These are phyloP conservation scores for Atherinomorus stipes DNA, from an alignment of 2,113 vertebrate genomes.

Conservation along the genomic window DNA sequence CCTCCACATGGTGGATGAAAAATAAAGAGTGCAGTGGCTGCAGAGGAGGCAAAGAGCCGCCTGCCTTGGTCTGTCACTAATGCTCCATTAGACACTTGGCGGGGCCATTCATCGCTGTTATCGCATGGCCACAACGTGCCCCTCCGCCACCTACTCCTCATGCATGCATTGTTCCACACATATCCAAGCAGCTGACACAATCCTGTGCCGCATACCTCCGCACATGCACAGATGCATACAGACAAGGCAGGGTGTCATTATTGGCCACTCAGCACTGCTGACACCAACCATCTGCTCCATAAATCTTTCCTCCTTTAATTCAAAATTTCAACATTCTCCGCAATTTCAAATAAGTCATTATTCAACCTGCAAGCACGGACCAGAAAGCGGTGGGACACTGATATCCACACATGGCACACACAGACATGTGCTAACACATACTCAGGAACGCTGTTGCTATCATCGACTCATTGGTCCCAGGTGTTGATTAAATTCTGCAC, in stretches of 20 bases:
- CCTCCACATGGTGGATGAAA: slow-evolving; percentile 35
- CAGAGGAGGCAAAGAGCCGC: slow-evolving; percentile 39
- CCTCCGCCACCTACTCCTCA: slow-evolving; percentile 21
- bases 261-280: slow-evolving; percentile 35
- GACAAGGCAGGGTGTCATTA: slow-evolving; percentile 8
- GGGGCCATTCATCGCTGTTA: slow-evolving; percentile 70
- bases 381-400: slow-evolving; percentile 4
- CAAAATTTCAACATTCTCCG: slow-evolving; percentile 17
- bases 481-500: slow-evolving; percentile 47
- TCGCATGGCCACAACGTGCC: slow-evolving; percentile 54
- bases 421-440: neutral
- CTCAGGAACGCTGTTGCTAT: neutral
- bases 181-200: neutral
- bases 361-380: slow-evolving; percentile 22
- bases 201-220: neutral
- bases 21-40: slow-evolving; percentile 46
- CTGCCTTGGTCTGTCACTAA: slow-evolving; percentile 64
- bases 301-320: slow-evolving; percentile 20
- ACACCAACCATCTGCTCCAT: slow-evolving; percentile 33
- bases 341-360: slow-evolving; percentile 28
- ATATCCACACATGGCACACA: slow-evolving; percentile 7
- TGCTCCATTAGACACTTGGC: slow-evolving; percentile 71
- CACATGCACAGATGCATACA: neutral
- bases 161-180: slow-evolving; percentile 7
- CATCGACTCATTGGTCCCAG: slow-evolving; percentile 21